phyloP scores from a whole-genome alignment of 2,113 vertebrate genomes.

The Mastomys coucha region DNA sequence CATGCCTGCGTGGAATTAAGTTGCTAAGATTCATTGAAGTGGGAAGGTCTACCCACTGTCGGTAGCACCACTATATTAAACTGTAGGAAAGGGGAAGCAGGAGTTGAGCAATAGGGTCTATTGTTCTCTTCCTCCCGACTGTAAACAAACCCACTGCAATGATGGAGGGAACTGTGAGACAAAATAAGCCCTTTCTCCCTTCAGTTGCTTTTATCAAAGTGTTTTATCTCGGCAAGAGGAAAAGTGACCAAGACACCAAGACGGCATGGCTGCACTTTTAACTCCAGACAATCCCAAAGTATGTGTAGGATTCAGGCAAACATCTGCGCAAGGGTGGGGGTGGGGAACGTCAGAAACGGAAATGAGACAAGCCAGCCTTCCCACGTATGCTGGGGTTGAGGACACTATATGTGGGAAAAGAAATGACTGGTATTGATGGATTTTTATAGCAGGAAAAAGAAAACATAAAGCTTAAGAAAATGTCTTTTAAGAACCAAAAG shows the following conservation, averaged over 20 bases:
- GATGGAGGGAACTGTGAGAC: not conserved
- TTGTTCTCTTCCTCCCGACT: not conserved
- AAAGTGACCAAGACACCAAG: not conserved
- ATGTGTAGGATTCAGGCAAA: accelerated
- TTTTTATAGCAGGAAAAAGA: not conserved
- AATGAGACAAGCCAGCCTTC: not conserved
- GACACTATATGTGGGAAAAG: not conserved
- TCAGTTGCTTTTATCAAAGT: not conserved
- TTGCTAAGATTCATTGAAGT: not conserved
- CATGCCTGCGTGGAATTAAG: not conserved
- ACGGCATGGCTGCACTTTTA: not conserved
- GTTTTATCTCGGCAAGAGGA: not conserved
- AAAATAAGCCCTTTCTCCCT: not conserved
- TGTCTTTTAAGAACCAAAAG: not conserved
- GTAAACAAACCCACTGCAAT: not conserved
- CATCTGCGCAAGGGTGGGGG: not conserved
- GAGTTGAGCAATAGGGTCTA: not conserved
- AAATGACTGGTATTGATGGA: not conserved
- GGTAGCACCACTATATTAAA: not conserved
- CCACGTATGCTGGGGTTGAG: not conserved
- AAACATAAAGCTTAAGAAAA: conserved; percentile 7
- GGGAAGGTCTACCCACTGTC: too few species aligned
- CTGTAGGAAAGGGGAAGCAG: not conserved
- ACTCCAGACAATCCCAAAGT: not conserved
- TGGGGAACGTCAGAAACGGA: not conserved